A percentile compares a stretch with the other conserved stretches of the same genome.
Evolutionary conservation across 2,113 vertebrate genomes (phyloP).

Genomic region (Orthonyx spaldingii): DNA sequence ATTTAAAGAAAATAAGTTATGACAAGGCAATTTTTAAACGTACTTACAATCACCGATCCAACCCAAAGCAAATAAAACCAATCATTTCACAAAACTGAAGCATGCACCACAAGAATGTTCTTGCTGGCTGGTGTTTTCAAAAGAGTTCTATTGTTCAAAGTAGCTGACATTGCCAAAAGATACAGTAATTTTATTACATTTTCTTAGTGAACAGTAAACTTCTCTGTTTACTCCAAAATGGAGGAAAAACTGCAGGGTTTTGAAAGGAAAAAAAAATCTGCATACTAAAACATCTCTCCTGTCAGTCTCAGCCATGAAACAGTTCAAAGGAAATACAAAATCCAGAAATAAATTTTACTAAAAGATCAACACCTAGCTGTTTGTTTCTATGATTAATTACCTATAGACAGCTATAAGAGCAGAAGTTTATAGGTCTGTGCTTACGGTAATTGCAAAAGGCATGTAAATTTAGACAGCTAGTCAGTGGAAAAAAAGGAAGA

Average conservation of each 20-base stretch:
- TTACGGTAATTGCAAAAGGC: neutral
- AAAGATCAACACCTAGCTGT: neutral
- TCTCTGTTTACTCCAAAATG: neutral
- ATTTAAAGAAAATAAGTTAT: neutral
- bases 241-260: neutral
- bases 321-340: neutral
- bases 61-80: slow-evolving; percentile 27
- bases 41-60: neutral
- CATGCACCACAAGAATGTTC: neutral
- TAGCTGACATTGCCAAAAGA: slow-evolving; percentile 1
- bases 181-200: neutral
- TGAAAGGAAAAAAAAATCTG: neutral
- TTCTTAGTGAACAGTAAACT: neutral
- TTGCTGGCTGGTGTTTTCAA: neutral
- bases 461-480: slow-evolving; percentile 27
- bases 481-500: neutral
- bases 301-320: neutral
- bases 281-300: neutral
- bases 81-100: slow-evolving; percentile 18
- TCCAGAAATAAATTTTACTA: neutral
- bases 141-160: neutral
- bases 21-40: neutral
- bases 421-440: neutral
- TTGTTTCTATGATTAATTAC: neutral
- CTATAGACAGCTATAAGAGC: neutral